These are phyloP conservation scores for Anabacerthia variegaticeps DNA, from an alignment of 2,797 vertebrate genomes.

Conservation along the genomic window DNA sequence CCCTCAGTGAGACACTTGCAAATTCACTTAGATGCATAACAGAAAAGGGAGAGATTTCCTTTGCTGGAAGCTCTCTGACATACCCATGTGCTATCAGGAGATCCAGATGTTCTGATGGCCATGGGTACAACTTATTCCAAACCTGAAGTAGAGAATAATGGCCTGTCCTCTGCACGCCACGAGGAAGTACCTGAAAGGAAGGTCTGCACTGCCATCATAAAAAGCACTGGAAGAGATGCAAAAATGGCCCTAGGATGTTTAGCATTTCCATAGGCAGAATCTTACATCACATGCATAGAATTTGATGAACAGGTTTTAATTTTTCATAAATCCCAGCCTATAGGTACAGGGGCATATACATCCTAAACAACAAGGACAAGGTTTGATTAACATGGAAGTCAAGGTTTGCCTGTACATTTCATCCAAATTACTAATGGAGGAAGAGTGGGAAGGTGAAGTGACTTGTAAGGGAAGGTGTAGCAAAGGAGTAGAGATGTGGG, in stretches of 20 bases:
- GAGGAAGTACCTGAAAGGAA: neutral
- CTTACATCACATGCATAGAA: neutral
- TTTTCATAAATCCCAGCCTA: neutral
- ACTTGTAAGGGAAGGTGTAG: neutral
- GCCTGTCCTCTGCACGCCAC: neutral
- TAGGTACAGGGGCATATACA: neutral
- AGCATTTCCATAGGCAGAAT: neutral
- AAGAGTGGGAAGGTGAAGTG: neutral
- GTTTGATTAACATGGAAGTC: neutral
- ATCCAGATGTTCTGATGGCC: neutral
- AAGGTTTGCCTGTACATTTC: neutral
- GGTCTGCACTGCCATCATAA: neutral
- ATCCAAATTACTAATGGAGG: neutral
- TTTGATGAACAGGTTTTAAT: neutral
- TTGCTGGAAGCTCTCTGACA: neutral
- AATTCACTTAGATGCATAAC: neutral
- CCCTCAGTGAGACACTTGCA: neutral
- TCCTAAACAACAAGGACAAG: neutral
- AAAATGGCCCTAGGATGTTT: neutral
- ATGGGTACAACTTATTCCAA: neutral
- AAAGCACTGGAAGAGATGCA: fast-evolving
- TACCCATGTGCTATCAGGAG: neutral
- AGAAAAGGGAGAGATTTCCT: neutral
- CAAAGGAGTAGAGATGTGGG: neutral
- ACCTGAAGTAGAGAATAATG: neutral